Base-by-base conservation (phyloP, 1,140 invertebrate genomes). In the Subanguina moxae region DNA sequence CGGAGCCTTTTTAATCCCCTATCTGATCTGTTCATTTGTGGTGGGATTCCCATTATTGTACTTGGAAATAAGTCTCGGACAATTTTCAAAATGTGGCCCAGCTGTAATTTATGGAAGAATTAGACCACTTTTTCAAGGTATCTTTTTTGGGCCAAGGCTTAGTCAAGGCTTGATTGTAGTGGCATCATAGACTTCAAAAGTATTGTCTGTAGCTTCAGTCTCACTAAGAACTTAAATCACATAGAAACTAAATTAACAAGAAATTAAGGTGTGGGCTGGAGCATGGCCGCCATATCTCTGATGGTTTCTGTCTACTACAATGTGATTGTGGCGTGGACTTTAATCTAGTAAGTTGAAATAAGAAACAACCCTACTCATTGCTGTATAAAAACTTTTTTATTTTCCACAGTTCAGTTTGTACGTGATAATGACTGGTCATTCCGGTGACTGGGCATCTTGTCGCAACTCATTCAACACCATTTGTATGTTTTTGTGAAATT, bases 271-370 rank as follows among this genome's bases (percentile, higher is more conserved):
- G 13, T 97, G 72, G 94, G 94, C 7, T 97, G 96, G 83, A 93
- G 92, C 1, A 92, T 93, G 0, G 91, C 92, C 0, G 91, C 96
- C 3, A 94, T 96, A 90, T 93, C 93, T 0, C 93, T 92, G 77
- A 96, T 93, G 93, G 90, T 97, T 87, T 96, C 96, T 82, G 88
- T 93, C 19, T 97, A 95, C 85, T 97, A 97, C 86, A 97, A 97
- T 76, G 91, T 97, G 1, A 93, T 97, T 68, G 85, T 61, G 38
- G 58, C 58, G 0, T 97, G 94, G 93, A 92, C 91, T 0, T 88
- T 95, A 65, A 95, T 93, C 84, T 97, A 97, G 32, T 38, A 3
- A 38, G 32, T 38, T 38, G 3, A n/a, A n/a, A n/a, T n/a, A n/a
- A n/a, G n/a, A n/a, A n/a, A n/a, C n/a, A n/a, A n/a, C n/a, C n/a